Base-by-base conservation (phyloP, 2,797 vertebrate species). In the Sebastes paucispinis region DNA sequence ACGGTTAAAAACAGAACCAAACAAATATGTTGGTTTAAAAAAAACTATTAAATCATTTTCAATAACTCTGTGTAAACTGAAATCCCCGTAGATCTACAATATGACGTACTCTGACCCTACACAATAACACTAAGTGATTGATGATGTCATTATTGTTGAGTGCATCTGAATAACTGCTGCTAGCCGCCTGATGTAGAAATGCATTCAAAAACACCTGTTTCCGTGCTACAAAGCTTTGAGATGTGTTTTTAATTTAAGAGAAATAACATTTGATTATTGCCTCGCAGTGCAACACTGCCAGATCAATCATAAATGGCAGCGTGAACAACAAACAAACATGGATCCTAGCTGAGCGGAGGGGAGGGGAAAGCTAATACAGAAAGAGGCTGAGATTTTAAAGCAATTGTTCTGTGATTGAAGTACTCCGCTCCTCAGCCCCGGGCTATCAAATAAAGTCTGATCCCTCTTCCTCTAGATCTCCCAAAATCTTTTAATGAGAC, bases 401-500 rank as follows among this genome's bases (percentile, higher is more conserved):
- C 84, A 76, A 87, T 87, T 89, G 84, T 88, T 89, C 68, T 72
- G 50, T 84, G 80, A 91, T 66, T 90, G 87, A 87, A 90, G 81
- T 39, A 22, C 80, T 82, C 57, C 5, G 3, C 71, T 79, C 84
- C 69, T 71, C 59, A 50, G 79, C 87, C 73, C 39, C 39, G 2
- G 77, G 84, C 84, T 72, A 81, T 84, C 79, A 77, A 81, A 92
- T 84, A 77, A 83, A 87, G 70, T 83, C 77, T 87, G 89, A 92
- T 86, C 84, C 81, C 68, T 81, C 81, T 87, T 74, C 82, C 72
- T 73, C 77, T 71, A 25, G 75, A 84, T 79, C 79, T 76, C 78
- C 64, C 29, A 55, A 88, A 88, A 90, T 87, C 73, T 90, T 88
- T 88, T 88, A 91, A 92, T 91, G 87, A 90, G 73, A 80, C 84